Conservation (phyloP, 1,140 invertebrate species). For the Apocrypta bakeri region DNA sequence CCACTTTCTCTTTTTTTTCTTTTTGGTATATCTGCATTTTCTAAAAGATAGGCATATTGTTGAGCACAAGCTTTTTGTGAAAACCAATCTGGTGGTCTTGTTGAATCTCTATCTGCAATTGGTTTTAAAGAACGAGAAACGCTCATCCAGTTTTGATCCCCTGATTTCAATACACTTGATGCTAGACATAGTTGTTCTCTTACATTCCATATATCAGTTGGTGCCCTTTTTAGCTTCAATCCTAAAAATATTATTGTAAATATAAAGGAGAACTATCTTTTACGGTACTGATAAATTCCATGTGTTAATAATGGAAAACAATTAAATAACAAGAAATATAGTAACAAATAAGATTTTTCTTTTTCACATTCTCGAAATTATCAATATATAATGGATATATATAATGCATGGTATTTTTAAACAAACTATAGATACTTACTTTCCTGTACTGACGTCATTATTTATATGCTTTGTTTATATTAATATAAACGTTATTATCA, state of each 20-base stretch:
- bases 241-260: conserved; percentile 55
- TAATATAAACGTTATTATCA: too few species aligned
- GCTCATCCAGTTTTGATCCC: conserved; percentile 96
- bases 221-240: conserved; percentile 80
- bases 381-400: not conserved
- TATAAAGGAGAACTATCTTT: conserved; percentile 25
- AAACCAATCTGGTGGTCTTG: conserved; percentile 89
- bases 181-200: conserved; percentile 90
- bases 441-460: conserved; percentile 62
- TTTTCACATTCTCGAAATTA: not conserved
- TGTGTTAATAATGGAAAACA: conserved; percentile 20
- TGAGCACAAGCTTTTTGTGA: conserved; percentile 93
- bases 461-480: too few species aligned
- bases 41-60: conserved; percentile 89
- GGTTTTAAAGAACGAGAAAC: conserved; percentile 86
- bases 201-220: conserved; percentile 88
- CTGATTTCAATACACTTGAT: conserved; percentile 89
- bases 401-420: not conserved
- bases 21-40: conserved; percentile 90
- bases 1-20: conserved; percentile 86
- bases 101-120: conserved; percentile 80
- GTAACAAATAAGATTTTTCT: conserved; percentile 2
- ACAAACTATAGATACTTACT: conserved; percentile 60
- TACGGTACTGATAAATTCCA: conserved; percentile 4
- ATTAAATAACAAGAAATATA: conserved; percentile 28